Conservation (phyloP, 1,140 invertebrate genomes). For the Periplaneta americana region DNA sequence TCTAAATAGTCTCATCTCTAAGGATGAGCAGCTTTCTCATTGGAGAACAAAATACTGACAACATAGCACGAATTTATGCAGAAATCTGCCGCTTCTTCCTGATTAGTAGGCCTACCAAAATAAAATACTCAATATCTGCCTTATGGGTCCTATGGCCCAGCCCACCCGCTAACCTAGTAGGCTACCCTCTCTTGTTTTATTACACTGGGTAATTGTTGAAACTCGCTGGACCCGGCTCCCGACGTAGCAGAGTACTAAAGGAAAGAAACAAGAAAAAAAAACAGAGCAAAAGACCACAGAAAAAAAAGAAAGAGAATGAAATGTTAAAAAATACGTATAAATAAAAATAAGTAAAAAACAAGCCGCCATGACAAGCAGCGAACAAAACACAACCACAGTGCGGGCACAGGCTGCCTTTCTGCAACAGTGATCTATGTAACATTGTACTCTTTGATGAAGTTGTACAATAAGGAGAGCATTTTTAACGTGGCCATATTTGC, state of each 20-base stretch:
- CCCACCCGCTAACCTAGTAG: background rate
- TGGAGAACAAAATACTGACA: no score
- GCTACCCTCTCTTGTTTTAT: background rate
- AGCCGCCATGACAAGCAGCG: background rate
- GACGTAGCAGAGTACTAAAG: background rate
- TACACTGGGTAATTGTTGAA: background rate
- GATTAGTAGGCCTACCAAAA: no score
- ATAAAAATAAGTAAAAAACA: background rate
- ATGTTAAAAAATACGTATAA: background rate
- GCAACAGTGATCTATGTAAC: background rate
- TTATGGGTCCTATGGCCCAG: no score
- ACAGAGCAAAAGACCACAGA: background rate
- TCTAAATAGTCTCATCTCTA: no score
- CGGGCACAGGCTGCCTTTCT: background rate
- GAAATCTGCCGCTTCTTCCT: no score
- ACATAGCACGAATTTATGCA: no score
- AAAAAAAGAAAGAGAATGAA: background rate
- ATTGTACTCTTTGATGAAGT: background rate
- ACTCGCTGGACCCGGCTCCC: background rate
- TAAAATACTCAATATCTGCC: no score
- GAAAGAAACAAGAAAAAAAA: background rate
- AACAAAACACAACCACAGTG: background rate
- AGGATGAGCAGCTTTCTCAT: no score
- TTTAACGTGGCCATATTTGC: background rate
- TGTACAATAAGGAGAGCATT: background rate